Conservation (phyloP, 2,888 invertebrate species). For the Phengaris alcon region DNA sequence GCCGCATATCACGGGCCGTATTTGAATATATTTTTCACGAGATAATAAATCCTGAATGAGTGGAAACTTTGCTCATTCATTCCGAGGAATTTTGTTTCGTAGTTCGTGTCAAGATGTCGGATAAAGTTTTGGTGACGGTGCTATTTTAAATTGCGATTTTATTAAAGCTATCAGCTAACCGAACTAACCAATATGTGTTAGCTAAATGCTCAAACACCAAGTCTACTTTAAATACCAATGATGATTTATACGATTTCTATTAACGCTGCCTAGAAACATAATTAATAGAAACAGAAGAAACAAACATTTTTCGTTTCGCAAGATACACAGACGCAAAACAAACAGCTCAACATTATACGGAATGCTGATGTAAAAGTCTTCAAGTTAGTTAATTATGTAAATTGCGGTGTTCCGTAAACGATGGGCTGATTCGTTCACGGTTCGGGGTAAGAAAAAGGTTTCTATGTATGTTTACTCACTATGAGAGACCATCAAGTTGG, state of each 20-base stretch:
- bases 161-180: not conserved
- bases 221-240: too few species aligned
- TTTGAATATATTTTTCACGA: conserved; percentile 55
- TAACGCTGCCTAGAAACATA: not conserved
- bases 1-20: conserved; percentile 49
- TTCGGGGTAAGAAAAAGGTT: conserved; percentile 20
- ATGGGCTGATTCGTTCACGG: conserved; percentile 58
- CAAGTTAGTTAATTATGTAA: conserved; percentile 73
- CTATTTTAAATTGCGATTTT: conserved; percentile 42
- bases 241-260: not conserved
- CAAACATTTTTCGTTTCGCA: conserved; percentile 15
- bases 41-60: conserved; percentile 53
- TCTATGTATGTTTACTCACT: conserved; percentile 3
- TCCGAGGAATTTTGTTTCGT: conserved; percentile 45
- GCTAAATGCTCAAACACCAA: too few species aligned
- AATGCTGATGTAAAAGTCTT: conserved; percentile 42
- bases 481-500: not conserved
- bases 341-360: conserved; percentile 38
- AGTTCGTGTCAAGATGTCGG: conserved; percentile 43
- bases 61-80: conserved; percentile 48
- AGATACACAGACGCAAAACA: conserved; percentile 31
- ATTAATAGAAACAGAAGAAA: not conserved
- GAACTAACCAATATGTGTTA: too few species aligned
- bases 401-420: conserved; percentile 62
- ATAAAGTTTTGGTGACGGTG: conserved; percentile 43